Percentiles rank a stretch among this genome's conserved stretches.
These are phyloP conservation scores for Drosophila lacicola DNA, from an alignment of 2,888 invertebrate genomes.

Conservation along the genomic window DNA sequence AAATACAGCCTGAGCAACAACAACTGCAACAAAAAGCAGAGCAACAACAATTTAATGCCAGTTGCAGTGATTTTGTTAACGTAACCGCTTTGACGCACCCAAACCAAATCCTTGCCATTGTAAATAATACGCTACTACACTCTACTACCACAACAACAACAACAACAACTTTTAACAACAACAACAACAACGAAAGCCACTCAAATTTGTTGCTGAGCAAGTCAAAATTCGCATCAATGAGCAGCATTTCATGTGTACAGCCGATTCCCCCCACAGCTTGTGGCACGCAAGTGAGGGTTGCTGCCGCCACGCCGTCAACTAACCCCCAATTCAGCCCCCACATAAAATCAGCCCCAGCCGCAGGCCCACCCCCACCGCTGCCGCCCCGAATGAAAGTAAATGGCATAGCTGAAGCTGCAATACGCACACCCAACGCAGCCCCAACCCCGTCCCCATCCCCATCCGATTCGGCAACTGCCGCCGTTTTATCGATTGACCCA, in stretches of 20 bases:
- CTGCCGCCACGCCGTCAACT: conserved; percentile 36
- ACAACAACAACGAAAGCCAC: conserved; percentile 46
- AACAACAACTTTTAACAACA: conserved; percentile 40
- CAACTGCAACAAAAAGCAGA: conserved; percentile 12
- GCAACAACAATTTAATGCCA: conserved; percentile 37
- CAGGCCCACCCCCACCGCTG: conserved; percentile 58
- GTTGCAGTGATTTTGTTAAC: conserved; percentile 26
- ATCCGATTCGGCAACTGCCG: not conserved
- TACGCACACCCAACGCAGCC: conserved; percentile 23
- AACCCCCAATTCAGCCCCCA: conserved; percentile 37
- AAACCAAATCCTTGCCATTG: conserved; percentile 55
- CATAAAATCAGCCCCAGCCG: conserved; percentile 4
- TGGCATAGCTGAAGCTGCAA: conserved; percentile 29
- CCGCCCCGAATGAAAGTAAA: conserved; percentile 77
- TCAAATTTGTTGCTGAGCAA: conserved; percentile 54
- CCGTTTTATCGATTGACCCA: conserved; percentile 81
- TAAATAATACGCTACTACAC: conserved; percentile 73
- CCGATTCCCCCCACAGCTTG: conserved; percentile 66
- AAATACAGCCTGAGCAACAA: conserved; percentile 26
- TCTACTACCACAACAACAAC: conserved; percentile 51
- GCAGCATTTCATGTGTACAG: conserved; percentile 75
- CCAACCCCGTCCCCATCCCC: too few species aligned
- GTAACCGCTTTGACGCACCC: conserved; percentile 24
- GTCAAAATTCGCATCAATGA: conserved; percentile 73
- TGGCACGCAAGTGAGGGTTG: conserved; percentile 66